Conservation (phyloP, 1,140 invertebrate species). For the Planococcus citri region DNA sequence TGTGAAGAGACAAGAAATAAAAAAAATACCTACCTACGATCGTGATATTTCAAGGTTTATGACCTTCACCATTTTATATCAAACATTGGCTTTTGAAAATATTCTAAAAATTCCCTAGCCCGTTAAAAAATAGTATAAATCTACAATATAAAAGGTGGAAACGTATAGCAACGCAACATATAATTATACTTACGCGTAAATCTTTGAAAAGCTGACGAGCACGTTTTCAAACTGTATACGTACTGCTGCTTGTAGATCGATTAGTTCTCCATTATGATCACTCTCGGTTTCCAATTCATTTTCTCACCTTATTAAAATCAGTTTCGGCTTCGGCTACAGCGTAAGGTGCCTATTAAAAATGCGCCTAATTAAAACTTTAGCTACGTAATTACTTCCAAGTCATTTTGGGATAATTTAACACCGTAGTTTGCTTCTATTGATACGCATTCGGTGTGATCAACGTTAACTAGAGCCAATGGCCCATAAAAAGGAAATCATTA, state of each 20-base stretch:
- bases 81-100: not conserved
- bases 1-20: no score
- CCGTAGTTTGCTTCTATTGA: not conserved
- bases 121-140: not conserved
- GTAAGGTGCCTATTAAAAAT: no score
- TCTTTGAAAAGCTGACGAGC: not conserved
- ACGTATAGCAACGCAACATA: not conserved
- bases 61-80: no score
- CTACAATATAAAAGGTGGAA: no score
- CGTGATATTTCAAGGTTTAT: not conserved
- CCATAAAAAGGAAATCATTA: not conserved
- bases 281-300: not conserved
- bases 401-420: not conserved
- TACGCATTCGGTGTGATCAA: not conserved
- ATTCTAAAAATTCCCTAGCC: not conserved
- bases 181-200: not conserved
- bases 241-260: not conserved
- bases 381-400: not conserved
- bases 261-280: not conserved
- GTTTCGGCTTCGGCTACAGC: not conserved
- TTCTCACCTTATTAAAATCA: slow-evolving; percentile 8
- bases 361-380: not conserved
- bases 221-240: no score
- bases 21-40: no score
- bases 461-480: not conserved